These are phyloP conservation scores for Zenarchopterus dispar DNA, from an alignment of 2,797 vertebrate species.

Conservation along the genomic window DNA sequence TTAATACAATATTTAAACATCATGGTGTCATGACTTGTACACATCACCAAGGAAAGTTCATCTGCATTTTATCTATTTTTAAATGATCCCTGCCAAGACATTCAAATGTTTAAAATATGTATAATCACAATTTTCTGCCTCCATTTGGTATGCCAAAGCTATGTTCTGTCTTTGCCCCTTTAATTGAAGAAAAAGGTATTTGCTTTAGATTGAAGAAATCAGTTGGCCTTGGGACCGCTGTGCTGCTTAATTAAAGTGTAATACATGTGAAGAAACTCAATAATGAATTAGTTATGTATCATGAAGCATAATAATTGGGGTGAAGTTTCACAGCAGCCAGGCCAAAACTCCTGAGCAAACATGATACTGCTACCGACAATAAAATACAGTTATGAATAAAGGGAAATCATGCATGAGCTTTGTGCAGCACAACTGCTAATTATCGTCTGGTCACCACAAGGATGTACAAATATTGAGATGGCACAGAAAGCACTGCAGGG, in stretches of 20 bases:
- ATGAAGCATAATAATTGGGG: conserved; percentile 8
- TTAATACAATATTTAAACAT: background rate
- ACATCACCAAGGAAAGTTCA: conserved; percentile 14
- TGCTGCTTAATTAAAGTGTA: conserved; percentile 33
- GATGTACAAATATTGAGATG: conserved; percentile 42
- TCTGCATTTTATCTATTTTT: conserved; percentile 13
- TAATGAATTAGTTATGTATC: conserved; percentile 20
- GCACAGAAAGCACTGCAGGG: conserved; percentile 30
- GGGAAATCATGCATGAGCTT: conserved; percentile 39
- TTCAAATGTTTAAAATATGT: conserved; percentile 28
- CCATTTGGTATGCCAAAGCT: background rate
- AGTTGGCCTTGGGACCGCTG: conserved; percentile 9
- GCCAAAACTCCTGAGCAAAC: conserved; percentile 31
- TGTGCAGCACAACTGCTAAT: conserved; percentile 36
- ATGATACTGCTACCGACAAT: conserved; percentile 13
- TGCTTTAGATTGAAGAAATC: conserved; percentile 40
- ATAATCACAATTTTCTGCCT: conserved; percentile 30
- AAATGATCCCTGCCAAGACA: conserved; percentile 24
- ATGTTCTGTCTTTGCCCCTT: conserved; percentile 21
- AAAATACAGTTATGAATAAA: conserved; percentile 22
- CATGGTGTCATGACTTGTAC: background rate
- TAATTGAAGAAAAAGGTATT: conserved; percentile 15
- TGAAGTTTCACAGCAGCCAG: conserved; percentile 8
- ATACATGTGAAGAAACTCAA: conserved; percentile 6
- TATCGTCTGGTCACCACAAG: conserved; percentile 35